Evolutionary conservation across 2,797 vertebrate genomes (phyloP), one percentile per base, ranked within the genome.

Genomic region (Capromys pilorides): DNA sequence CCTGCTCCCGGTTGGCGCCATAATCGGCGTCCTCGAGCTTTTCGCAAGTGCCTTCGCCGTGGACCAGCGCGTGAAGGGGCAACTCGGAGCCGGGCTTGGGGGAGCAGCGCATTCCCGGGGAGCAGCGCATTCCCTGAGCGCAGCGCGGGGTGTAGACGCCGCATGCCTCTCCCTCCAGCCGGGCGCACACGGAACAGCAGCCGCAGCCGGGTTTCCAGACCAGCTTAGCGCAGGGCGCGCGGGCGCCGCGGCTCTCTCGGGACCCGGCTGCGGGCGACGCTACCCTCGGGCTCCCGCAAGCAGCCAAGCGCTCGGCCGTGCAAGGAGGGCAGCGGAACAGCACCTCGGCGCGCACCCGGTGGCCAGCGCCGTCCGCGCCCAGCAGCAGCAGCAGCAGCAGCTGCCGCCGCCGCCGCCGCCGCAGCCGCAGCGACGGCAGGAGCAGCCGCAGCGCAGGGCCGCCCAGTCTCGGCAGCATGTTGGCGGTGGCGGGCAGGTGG

Each of bases 201-300:
- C 99, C 99, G 86, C 99, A 99, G 96, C 99, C 99, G 1, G 99
- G 99, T n/a, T 99, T 99, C 88, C 99, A 98, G 95, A 99, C 99
- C 59, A 99, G 98, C 97, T 99, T 99, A 1, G 94, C 61, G 97
- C 99, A 99, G 24, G 92, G 90, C 71, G 95, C 92, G 12, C 94
- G 86, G 96, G 97, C 59, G 98, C 98, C 95, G 95, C 97, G 64
- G 26, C 98, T 97, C 89, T 96, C 99, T 99, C 39, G 98, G 98
- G 41, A 98, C 98, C 95, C 99, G 99, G 95, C 97, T 90, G 97
- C 64, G 88, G 97, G 97, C 80, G 98, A 97, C 99, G 95, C 97
- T 82, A 97, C 71, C 87, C 97, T 97, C 79, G 98, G 98, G 31
- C 98, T 96, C 96, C 98, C 97, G 96, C 97, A 98, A 64, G 97